Conservation (phyloP, 2,888 invertebrate species). For the Yponomeuta cagnagella region DNA sequence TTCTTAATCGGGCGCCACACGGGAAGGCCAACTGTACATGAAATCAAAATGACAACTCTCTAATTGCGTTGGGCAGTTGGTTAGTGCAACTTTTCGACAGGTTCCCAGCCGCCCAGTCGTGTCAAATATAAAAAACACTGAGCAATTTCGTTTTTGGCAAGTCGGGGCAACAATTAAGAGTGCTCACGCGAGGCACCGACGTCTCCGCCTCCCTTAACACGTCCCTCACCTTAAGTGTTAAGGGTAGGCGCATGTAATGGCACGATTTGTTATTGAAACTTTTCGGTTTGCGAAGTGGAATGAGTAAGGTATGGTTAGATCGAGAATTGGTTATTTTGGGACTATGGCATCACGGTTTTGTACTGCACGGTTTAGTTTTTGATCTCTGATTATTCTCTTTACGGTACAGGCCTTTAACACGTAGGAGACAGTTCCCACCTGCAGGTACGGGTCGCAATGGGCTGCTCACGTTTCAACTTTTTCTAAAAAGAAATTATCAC, state of each 20-base stretch:
- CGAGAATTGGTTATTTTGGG: not conserved
- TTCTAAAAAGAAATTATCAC: no score
- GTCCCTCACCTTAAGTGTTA: slow-evolving; percentile 12
- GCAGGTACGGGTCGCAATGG: no score
- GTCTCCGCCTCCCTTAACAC: slow-evolving; percentile 41
- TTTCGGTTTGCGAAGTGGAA: not conserved
- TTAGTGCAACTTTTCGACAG: not conserved
- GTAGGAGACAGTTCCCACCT: no score
- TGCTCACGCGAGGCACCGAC: slow-evolving; percentile 65
- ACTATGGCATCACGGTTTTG: not conserved
- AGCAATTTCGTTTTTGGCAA: slow-evolving; percentile 15
- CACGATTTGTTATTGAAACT: slow-evolving; percentile 3
- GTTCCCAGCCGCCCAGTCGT: not conserved
- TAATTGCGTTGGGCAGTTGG: no score
- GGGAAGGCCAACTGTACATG: no score
- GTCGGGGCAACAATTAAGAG: slow-evolving; percentile 49
- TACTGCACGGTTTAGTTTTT: no score
- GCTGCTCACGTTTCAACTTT: no score
- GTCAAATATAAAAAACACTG: slow-evolving; percentile 10
- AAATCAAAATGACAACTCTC: no score
- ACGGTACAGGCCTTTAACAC: no score
- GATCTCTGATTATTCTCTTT: no score
- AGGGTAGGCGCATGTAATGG: slow-evolving; percentile 1
- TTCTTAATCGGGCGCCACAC: no score
- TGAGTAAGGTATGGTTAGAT: not conserved